These are phyloP conservation scores for Cryptops parisi DNA, from an alignment of 2,888 invertebrate species.

Conservation along the genomic window DNA sequence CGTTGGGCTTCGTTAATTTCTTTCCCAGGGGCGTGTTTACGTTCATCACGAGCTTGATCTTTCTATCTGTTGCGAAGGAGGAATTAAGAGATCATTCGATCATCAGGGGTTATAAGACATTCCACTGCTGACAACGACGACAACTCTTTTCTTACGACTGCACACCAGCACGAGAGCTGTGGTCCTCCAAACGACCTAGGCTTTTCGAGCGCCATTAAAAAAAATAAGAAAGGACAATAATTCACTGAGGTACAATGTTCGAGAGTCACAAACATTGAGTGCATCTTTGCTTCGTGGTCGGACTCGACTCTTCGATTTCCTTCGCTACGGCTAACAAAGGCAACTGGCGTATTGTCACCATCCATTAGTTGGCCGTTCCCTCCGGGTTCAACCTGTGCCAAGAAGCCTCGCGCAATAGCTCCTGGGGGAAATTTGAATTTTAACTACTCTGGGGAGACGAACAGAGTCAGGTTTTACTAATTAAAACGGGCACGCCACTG, in stretches of 20 bases:
- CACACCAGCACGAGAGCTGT: not conserved
- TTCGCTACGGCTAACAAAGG: no score
- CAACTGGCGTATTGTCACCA: not conserved
- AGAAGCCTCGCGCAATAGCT: not conserved
- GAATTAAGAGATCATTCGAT: not conserved
- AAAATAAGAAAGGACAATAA: not conserved
- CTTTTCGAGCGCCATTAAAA: not conserved
- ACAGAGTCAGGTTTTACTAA: not conserved
- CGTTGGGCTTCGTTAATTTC: not conserved
- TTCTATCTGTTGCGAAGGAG: not conserved
- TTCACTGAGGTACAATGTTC: not conserved
- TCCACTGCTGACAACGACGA: no score
- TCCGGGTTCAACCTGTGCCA: not conserved
- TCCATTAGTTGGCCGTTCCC: not conserved
- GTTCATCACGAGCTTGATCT: not conserved
- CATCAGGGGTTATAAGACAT: no score
- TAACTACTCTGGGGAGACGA: not conserved
- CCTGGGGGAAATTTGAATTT: not conserved
- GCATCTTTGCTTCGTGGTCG: no score
- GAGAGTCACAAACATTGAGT: no score
- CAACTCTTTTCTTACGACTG: no score
- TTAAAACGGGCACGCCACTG: not conserved
- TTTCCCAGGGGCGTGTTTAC: not conserved
- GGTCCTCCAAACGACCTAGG: not conserved
- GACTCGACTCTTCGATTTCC: no score